These are phyloP conservation scores for Canis aureus DNA, from an alignment of 2,113 vertebrate species.

Conservation along the genomic window DNA sequence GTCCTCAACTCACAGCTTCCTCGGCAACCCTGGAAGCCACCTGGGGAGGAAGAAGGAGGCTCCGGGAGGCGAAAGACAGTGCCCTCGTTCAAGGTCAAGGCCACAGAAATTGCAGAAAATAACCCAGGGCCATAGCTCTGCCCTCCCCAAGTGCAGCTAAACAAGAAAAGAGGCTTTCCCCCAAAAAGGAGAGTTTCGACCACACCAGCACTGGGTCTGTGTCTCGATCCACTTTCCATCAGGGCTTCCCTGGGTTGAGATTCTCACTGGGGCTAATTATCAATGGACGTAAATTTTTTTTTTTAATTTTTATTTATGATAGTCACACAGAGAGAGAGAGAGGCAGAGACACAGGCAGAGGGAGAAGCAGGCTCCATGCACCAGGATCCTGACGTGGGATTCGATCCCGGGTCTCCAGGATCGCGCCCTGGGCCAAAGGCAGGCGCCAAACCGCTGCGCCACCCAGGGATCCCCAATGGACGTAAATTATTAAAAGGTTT, in stretches of 20 bases:
- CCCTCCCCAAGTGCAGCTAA: background rate
- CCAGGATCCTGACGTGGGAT: no score
- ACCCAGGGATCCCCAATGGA: no score
- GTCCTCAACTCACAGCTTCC: background rate
- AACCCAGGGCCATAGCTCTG: background rate
- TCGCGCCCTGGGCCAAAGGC: no score
- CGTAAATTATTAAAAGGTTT: constrained; percentile 44
- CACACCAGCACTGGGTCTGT: background rate
- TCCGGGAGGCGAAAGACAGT: background rate
- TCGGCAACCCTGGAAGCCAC: background rate
- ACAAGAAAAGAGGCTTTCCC: background rate
- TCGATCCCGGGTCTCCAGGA: no score
- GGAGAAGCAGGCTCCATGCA: no score
- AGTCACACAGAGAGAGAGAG: no score
- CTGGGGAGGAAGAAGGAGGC: background rate
- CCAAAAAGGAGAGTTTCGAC: background rate
- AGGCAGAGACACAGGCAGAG: no score
- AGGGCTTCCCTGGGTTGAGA: background rate
- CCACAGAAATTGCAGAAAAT: background rate
- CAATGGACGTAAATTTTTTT: no score
- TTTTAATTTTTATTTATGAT: no score
- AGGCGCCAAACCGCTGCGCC: no score
- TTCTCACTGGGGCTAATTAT: constrained; percentile 53
- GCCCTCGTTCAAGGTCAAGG: constrained; percentile 69
- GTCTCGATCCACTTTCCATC: background rate